phyloP scores from a whole-genome alignment of 2,888 invertebrate genomes.

The Diabrotica balteata region DNA sequence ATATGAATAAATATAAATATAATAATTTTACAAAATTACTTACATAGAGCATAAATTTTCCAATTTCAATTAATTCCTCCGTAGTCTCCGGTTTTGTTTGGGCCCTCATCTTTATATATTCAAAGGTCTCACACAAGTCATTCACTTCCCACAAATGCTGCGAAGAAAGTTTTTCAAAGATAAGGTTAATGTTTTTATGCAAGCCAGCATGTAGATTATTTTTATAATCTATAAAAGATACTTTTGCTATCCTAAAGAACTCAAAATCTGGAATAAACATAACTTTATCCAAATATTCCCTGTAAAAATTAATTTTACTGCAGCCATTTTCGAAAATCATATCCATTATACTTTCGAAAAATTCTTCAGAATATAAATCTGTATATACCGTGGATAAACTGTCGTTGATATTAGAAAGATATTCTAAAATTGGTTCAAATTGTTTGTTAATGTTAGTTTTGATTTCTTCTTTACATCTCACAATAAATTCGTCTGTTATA shows the following conservation, averaged over 20 bases:
- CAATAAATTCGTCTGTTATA: constrained; percentile 50
- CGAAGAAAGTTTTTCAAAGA: constrained; percentile 69
- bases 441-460: constrained; percentile 63
- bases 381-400: constrained; percentile 66
- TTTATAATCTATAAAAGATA: constrained; percentile 68
- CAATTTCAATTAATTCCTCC: constrained; percentile 80
- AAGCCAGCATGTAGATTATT: constrained; percentile 66
- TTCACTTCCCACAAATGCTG: constrained; percentile 71
- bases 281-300: constrained; percentile 64
- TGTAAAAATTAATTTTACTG: constrained; percentile 67
- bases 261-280: constrained; percentile 69
- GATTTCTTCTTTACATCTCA: constrained; percentile 64
- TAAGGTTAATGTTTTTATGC: constrained; percentile 64
- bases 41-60: constrained; percentile 68
- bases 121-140: constrained; percentile 74
- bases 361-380: constrained; percentile 40
- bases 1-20: no score
- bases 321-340: constrained; percentile 67
- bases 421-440: constrained; percentile 65
- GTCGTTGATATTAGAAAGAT: constrained; percentile 63
- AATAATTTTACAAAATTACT: no score
- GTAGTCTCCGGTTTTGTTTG: constrained; percentile 77
- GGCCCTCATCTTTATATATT: constrained; percentile 72
- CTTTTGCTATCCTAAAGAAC: constrained; percentile 70
- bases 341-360: constrained; percentile 51